Percentiles rank a stretch among this genome's conserved stretches.
Conservation (phyloP, 2,113 vertebrate species). For the Phalacrocorax aristotelis region DNA sequence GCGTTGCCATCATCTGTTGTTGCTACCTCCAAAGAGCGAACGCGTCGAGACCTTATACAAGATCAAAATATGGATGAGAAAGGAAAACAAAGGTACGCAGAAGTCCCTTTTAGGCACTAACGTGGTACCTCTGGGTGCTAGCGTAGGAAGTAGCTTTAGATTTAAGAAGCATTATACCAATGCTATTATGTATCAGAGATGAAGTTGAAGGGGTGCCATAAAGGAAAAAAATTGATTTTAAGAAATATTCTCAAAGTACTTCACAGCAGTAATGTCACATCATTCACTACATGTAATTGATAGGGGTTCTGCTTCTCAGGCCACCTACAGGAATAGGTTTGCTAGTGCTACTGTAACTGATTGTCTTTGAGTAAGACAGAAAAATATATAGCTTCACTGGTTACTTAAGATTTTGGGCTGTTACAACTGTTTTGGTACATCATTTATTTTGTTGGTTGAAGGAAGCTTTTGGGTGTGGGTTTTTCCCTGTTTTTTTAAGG, state of each 20-base stretch:
- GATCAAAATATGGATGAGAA: constrained; percentile 99
- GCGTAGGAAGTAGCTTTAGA: not conserved
- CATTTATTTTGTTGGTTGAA: not conserved
- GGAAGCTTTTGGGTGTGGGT: not conserved
- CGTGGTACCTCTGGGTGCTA: rapidly evolving
- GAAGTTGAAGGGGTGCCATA: not conserved
- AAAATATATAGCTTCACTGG: not conserved
- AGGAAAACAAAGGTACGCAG: constrained; percentile 91
- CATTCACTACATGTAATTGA: rapidly evolving
- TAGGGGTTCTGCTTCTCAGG: not conserved
- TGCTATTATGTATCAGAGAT: not conserved
- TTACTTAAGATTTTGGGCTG: not conserved
- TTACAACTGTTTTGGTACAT: not conserved
- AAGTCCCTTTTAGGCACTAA: not conserved
- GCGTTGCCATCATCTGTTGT: constrained; percentile 99
- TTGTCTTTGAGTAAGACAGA: not conserved
- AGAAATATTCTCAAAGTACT: not conserved
- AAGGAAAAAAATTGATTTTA: not conserved
- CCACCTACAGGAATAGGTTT: not conserved
- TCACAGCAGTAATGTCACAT: not conserved
- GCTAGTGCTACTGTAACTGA: not conserved
- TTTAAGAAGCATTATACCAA: not conserved
- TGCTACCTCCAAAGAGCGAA: constrained; percentile 99
- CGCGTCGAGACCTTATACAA: constrained; percentile 98
- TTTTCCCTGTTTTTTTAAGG: rapidly evolving